Percentiles rank a stretch among this genome's conserved stretches.
These are phyloP conservation scores for Eumaeus atala DNA, from an alignment of 1,140 invertebrate genomes.

Conservation along the genomic window DNA sequence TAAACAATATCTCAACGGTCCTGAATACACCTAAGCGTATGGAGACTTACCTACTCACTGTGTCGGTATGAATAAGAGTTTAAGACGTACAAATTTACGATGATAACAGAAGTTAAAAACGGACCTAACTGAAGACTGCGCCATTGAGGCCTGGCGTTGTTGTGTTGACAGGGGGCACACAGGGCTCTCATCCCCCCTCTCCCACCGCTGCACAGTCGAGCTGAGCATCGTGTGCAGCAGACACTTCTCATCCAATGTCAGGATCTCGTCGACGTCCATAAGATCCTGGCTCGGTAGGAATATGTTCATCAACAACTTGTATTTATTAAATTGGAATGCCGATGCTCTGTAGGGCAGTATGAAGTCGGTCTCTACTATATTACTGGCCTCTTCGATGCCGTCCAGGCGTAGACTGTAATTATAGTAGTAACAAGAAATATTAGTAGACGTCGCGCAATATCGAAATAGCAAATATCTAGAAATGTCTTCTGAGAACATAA, in stretches of 20 bases:
- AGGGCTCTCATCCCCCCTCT: conserved; percentile 68
- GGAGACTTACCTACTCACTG: too few relatives aligned
- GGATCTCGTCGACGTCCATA: conserved; percentile 55
- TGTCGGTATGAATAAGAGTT: too few relatives aligned
- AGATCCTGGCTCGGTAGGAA: conserved; percentile 74
- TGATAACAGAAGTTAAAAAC: conserved; percentile 4
- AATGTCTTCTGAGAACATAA: too few relatives aligned
- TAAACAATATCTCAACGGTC: too few relatives aligned
- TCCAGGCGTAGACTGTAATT: conserved; percentile 76
- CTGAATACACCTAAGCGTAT: too few relatives aligned
- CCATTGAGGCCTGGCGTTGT: conserved; percentile 36
- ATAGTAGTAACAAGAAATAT: too few relatives aligned
- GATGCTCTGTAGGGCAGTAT: conserved; percentile 76
- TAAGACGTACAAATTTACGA: too few relatives aligned
- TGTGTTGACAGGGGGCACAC: conserved; percentile 63
- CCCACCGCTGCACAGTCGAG: conserved; percentile 72
- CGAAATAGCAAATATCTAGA: too few relatives aligned
- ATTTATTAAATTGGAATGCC: conserved; percentile 76
- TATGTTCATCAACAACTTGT: conserved; percentile 75
- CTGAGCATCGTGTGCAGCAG: conserved; percentile 77
- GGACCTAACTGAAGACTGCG: conserved; percentile 41
- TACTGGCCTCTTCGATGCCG: conserved; percentile 74
- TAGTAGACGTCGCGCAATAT: too few relatives aligned
- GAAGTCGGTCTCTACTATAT: conserved; percentile 60
- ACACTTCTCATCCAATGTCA: conserved; percentile 74